A percentile compares a stretch with the other conserved stretches of the same genome.
These are phyloP conservation scores for Polypterus senegalus DNA, from an alignment of 2,113 vertebrate species.

Conservation along the genomic window DNA sequence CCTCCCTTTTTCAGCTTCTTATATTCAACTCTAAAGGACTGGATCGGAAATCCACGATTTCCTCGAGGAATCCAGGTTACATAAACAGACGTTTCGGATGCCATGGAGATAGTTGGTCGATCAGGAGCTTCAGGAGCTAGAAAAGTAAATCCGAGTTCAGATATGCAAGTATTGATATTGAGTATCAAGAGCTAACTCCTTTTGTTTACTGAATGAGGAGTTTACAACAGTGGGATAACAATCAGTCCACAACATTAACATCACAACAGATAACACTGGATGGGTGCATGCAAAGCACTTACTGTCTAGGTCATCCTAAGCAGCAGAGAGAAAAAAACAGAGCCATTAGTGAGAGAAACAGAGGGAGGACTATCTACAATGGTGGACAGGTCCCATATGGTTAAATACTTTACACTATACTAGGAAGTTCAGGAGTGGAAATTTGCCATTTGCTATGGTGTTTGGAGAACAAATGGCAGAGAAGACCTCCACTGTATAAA, in stretches of 20 bases:
- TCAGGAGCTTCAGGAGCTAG: constrained; percentile 92
- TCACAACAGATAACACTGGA: not conserved
- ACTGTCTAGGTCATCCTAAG: not conserved
- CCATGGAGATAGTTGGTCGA: constrained; percentile 89
- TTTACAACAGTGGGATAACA: too few species aligned
- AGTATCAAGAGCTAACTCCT: not conserved
- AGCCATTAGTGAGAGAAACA: not conserved
- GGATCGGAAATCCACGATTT: constrained; percentile 89
- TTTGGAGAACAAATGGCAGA: too few species aligned
- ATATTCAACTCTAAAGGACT: constrained; percentile 85
- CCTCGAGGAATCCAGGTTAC: constrained; percentile 96
- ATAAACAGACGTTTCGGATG: constrained; percentile 83
- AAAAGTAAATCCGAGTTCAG: constrained; percentile 1
- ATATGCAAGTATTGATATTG: not conserved
- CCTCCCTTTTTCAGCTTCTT: constrained; percentile 82
- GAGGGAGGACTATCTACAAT: not conserved
- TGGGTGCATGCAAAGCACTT: not conserved
- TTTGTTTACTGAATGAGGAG: not conserved
- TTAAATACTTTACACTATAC: too few species aligned
- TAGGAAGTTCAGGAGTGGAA: too few species aligned
- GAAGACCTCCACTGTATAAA: too few species aligned
- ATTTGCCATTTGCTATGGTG: too few species aligned
- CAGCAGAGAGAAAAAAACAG: constrained; percentile 4
- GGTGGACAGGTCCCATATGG: too few species aligned
- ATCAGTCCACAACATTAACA: too few species aligned